Conservation (phyloP, 2,797 vertebrate genomes). For the Microcaecilia unicolor region DNA sequence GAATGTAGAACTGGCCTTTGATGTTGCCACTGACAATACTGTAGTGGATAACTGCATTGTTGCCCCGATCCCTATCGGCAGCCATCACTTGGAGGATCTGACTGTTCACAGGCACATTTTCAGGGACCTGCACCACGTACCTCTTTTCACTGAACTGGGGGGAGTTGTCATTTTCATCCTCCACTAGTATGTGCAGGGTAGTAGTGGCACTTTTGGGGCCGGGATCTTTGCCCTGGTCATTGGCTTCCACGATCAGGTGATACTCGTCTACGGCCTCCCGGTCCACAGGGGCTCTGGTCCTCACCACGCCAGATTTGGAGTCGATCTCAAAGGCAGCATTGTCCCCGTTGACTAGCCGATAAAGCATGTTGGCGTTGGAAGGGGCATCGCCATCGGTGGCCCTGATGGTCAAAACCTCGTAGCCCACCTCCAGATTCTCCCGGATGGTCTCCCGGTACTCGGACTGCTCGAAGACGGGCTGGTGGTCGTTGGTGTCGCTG, state of each 20-base stretch:
- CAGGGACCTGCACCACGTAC: constrained; percentile 79
- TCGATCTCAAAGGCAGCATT: constrained; percentile 83
- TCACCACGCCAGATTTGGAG: constrained; percentile 75
- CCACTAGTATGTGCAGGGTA: constrained; percentile 78
- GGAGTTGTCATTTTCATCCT: constrained; percentile 95
- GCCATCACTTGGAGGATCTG: constrained; percentile 83
- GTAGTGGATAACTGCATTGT: constrained; percentile 87
- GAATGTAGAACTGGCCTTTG: constrained; percentile 91
- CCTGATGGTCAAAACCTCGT: constrained; percentile 86
- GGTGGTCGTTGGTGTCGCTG: constrained; percentile 89
- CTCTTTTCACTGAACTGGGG: constrained; percentile 91
- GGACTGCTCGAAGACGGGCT: constrained; percentile 81
- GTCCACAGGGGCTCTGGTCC: constrained; percentile 73
- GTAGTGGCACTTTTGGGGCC: constrained; percentile 81
- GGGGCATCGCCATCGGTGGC: constrained; percentile 88
- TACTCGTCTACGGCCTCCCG: constrained; percentile 74
- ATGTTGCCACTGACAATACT: constrained; percentile 93
- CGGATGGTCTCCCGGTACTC: constrained; percentile 80
- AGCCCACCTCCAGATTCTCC: constrained; percentile 89
- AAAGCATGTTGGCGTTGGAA: constrained; percentile 91
- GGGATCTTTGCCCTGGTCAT: constrained; percentile 88
- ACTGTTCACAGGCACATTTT: constrained; percentile 78
- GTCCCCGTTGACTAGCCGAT: constrained; percentile 70
- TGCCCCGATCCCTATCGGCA: constrained; percentile 79
- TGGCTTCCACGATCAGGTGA: constrained; percentile 86